Conservation (phyloP, 1,140 invertebrate species). For the Chironomus tepperi region DNA sequence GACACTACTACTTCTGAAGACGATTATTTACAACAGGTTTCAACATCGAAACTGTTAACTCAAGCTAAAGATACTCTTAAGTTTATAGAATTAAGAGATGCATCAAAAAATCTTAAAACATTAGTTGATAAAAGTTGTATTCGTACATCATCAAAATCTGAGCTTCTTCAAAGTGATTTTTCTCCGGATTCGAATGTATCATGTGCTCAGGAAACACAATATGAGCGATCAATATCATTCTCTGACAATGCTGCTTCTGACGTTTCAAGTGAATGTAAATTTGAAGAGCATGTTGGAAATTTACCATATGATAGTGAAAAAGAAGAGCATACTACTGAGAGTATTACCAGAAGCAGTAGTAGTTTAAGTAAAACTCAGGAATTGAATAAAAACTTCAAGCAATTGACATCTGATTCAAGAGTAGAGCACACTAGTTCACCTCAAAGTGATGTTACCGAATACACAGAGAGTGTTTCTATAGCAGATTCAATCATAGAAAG, state of each 20-base stretch:
- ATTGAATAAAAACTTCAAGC: background rate
- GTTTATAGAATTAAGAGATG: background rate
- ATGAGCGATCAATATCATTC: conserved; percentile 3
- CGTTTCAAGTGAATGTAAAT: conserved; percentile 17
- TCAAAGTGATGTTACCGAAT: conserved; percentile 17
- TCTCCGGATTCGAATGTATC: background rate
- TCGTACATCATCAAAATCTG: background rate
- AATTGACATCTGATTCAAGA: background rate
- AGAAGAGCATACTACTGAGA: background rate
- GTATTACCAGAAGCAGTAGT: conserved; percentile 6
- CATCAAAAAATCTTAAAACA: background rate
- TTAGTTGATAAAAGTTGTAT: background rate
- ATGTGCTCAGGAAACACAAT: background rate
- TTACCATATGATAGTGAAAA: conserved; percentile 12
- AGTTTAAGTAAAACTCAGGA: conserved; percentile 20
- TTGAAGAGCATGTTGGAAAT: background rate
- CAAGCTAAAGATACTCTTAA: background rate
- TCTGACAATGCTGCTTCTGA: conserved; percentile 17
- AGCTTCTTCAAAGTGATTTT: background rate
- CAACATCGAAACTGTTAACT: background rate
- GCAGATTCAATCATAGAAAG: background rate
- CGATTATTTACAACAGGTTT: background rate
- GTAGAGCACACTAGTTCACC: background rate
- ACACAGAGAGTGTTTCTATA: background rate
- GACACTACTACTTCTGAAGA: background rate